phyloP scores from a whole-genome alignment of 2,797 vertebrate species.

The Lutjanus campechanus region DNA sequence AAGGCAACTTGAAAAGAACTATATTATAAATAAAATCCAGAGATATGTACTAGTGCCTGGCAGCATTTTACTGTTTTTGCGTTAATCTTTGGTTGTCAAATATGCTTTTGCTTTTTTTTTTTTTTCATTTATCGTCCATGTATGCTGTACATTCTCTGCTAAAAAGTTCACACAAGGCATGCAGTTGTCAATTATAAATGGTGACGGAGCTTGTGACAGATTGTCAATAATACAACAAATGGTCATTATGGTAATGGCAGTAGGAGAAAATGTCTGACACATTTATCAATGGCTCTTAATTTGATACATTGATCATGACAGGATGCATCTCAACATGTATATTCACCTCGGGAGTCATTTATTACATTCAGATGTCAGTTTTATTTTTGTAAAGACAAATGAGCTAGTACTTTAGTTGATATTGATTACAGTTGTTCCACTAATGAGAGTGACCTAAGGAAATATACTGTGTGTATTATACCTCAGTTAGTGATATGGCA shows the following conservation, averaged over 20 bases:
- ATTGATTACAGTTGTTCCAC: constrained; percentile 2
- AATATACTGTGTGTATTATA: neutral
- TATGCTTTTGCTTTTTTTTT: neutral
- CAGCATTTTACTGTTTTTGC: neutral
- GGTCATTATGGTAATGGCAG: constrained; percentile 34
- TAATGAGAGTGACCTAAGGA: neutral
- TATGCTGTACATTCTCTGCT: neutral
- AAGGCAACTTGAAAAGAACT: neutral
- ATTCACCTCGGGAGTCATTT: neutral
- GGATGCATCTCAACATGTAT: constrained; percentile 1
- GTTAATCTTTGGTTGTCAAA: neutral
- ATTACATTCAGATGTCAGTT: neutral
- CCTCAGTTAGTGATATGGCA: neutral
- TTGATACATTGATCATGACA: constrained; percentile 43
- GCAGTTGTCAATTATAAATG: constrained; percentile 25
- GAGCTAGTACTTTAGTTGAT: constrained; percentile 11
- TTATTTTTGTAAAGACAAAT: constrained; percentile 26
- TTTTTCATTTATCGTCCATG: neutral
- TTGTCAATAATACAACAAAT: constrained; percentile 50
- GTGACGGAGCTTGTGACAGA: constrained; percentile 28
- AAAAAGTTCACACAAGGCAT: neutral
- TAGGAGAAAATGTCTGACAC: constrained; percentile 25
- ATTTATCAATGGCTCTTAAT: constrained; percentile 36
- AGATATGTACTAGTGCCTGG: neutral
- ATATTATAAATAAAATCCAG: too few species aligned